phyloP scores from a whole-genome alignment of 2,888 invertebrate species.

The Leucophenga maculata region DNA sequence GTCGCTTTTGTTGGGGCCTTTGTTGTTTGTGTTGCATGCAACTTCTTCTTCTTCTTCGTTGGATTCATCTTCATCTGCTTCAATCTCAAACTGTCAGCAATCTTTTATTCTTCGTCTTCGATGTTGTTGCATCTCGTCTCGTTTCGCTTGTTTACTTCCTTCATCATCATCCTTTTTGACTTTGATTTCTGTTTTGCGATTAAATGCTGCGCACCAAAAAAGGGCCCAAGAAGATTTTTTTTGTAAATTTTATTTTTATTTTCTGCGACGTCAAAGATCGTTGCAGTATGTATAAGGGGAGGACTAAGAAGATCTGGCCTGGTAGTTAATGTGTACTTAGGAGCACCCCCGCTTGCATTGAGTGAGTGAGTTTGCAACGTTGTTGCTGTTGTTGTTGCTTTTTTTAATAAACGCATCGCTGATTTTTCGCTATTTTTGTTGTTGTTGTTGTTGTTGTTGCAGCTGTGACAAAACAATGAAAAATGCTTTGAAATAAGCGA shows the following conservation, averaged over 20 bases:
- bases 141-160: no score
- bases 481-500: conserved; percentile 53
- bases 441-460: conserved; percentile 17
- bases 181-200: conserved; percentile 51
- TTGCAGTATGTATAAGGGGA: not conserved
- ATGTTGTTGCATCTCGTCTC: conserved; percentile 5
- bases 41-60: no score
- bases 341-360: conserved; percentile 39
- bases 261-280: not conserved
- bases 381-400: conserved; percentile 28
- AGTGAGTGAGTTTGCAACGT: not conserved
- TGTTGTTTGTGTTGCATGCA: no score
- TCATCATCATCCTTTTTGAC: conserved; percentile 23
- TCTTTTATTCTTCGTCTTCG: conserved; percentile 11
- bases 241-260: no score
- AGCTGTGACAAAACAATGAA: conserved; percentile 49
- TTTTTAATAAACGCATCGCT: conserved; percentile 59
- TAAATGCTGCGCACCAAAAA: conserved; percentile 52
- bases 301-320: conserved; percentile 22
- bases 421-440: conserved; percentile 43
- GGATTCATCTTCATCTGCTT: no score
- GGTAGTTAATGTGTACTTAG: not conserved
- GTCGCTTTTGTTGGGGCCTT: not conserved
- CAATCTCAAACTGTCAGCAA: conserved; percentile 16
- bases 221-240: conserved; percentile 52